phyloP scores from a whole-genome alignment of 2,113 vertebrate genomes.

The Tyrannus savana region DNA sequence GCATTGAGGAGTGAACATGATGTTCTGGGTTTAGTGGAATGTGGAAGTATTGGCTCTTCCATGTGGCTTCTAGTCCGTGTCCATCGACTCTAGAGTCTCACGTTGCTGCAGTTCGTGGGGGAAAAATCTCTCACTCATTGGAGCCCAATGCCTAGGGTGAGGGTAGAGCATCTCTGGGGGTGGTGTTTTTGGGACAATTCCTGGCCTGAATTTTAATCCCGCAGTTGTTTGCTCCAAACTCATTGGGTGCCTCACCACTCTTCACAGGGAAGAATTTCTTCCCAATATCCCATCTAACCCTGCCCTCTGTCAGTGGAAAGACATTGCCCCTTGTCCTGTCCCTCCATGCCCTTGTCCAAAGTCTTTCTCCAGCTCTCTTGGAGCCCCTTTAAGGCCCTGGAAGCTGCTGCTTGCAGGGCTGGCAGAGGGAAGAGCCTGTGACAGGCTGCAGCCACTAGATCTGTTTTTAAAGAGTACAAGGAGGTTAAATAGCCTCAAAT shows the following conservation, averaged over 20 bases:
- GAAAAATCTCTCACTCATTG: neutral
- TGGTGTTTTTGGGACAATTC: neutral
- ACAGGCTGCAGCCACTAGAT: neutral
- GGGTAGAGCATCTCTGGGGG: neutral
- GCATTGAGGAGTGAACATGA: accelerated
- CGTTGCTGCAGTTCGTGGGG: neutral
- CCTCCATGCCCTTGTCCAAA: neutral
- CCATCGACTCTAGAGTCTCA: neutral
- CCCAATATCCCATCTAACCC: neutral
- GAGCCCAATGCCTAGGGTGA: neutral
- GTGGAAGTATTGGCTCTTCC: neutral
- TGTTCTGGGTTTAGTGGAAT: neutral
- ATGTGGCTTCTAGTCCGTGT: accelerated
- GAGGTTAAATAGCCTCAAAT: neutral
- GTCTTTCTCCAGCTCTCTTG: neutral
- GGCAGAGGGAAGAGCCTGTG: neutral
- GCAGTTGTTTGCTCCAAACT: neutral
- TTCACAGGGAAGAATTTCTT: neutral
- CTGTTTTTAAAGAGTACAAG: neutral
- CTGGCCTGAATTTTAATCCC: neutral
- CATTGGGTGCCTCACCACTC: accelerated
- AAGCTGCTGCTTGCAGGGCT: neutral
- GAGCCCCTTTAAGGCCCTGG: neutral
- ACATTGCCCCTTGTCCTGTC: neutral
- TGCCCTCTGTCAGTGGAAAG: neutral